A percentile compares a stretch with the other conserved stretches of the same genome.
Evolutionary conservation across 2,888 invertebrate genomes (phyloP).

Genomic region (Drosophila atroscutellata): DNA sequence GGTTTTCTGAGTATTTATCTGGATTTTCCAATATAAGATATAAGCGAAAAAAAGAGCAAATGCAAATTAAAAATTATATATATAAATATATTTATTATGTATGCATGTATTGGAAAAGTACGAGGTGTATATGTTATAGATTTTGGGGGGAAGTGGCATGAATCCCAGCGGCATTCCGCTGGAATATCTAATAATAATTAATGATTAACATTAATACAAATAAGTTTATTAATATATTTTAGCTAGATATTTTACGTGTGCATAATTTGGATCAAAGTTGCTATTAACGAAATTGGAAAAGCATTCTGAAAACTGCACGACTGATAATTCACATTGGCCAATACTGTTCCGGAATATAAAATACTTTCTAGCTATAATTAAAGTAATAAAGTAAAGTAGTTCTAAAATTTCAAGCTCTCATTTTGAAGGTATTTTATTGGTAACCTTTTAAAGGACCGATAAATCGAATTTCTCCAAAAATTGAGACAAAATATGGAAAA

Average conservation of each 20-base stretch:
- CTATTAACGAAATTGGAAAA: background rate
- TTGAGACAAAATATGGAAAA: background rate
- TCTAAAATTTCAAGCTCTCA: background rate
- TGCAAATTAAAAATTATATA: background rate
- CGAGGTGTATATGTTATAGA: background rate
- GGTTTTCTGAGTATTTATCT: background rate
- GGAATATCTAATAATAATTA: background rate
- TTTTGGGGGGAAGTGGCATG: background rate
- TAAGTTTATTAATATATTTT: background rate
- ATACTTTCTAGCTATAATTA: background rate
- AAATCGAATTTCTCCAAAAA: background rate
- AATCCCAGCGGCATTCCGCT: background rate
- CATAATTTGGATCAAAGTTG: background rate
- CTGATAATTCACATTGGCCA: background rate
- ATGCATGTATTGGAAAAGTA: background rate
- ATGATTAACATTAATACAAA: background rate
- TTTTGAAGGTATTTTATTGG: background rate
- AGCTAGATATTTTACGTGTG: background rate
- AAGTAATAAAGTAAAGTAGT: background rate
- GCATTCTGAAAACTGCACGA: background rate
- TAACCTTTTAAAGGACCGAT: background rate
- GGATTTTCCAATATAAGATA: background rate
- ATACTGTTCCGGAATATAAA: background rate
- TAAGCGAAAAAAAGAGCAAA: background rate
- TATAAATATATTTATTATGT: background rate